phyloP scores from a whole-genome alignment of 2,797 vertebrate genomes.

The Gadopsis marmoratus region DNA sequence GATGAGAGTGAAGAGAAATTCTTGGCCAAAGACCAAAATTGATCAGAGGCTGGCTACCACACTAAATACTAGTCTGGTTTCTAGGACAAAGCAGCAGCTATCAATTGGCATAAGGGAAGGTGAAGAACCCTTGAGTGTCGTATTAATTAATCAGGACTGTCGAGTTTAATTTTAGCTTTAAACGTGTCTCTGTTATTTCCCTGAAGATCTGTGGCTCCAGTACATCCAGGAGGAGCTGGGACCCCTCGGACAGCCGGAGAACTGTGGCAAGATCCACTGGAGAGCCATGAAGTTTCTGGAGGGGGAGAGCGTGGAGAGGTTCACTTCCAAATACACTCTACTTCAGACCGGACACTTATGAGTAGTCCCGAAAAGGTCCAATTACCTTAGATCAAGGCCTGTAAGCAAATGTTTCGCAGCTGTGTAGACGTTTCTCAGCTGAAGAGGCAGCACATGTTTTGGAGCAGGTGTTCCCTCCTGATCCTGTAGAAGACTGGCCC shows the following conservation, averaged over 20 bases:
- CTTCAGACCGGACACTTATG: constrained; percentile 90
- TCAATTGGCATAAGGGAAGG: background rate
- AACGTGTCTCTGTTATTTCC: constrained; percentile 11
- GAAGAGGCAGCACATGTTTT: constrained; percentile 2
- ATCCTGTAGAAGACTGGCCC: background rate
- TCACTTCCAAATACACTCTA: constrained; percentile 89
- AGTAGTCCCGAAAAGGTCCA: background rate
- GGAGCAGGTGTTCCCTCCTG: background rate
- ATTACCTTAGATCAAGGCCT: background rate
- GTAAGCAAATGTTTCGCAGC: background rate
- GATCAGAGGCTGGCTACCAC: background rate
- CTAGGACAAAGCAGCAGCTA: background rate
- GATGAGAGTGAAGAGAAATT: background rate
- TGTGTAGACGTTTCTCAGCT: background rate
- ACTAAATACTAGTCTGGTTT: background rate
- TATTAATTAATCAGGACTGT: background rate
- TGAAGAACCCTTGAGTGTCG: background rate
- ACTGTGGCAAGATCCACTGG: constrained; percentile 94
- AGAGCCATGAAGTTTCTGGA: constrained; percentile 94
- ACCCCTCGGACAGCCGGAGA: constrained; percentile 88
- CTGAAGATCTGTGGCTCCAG: constrained; percentile 92
- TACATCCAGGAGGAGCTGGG: constrained; percentile 93
- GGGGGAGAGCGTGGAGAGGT: constrained; percentile 90
- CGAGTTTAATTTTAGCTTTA: background rate
- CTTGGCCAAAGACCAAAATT: background rate